Percentiles rank a stretch among this genome's conserved stretches.
Evolutionary conservation across 2,113 vertebrate genomes (phyloP).

Genomic region (Rhegmatorhina hoffmannsi): DNA sequence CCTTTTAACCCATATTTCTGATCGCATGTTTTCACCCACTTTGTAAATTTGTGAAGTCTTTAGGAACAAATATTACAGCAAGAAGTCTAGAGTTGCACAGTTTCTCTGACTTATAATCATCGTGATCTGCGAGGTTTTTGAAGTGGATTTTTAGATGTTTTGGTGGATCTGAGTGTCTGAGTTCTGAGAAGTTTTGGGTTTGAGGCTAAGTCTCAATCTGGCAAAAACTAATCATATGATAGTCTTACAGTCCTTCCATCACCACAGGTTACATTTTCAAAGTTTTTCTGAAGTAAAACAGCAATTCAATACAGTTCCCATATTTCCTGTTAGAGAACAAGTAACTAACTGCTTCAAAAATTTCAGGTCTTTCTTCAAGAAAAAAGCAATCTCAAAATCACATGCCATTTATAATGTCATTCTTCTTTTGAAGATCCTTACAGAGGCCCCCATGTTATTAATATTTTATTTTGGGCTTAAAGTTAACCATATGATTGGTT

Average conservation of each 20-base stretch:
- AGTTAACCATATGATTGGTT: not conserved
- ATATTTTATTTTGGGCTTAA: not conserved
- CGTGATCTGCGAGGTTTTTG: not conserved
- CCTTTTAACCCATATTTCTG: rapidly evolving
- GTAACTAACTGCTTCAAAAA: not conserved
- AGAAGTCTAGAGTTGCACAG: not conserved
- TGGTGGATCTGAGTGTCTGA: not conserved
- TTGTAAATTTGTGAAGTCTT: not conserved
- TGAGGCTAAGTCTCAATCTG: not conserved
- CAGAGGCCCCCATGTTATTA: not conserved
- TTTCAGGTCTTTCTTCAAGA: not conserved
- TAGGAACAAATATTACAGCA: not conserved
- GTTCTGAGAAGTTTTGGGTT: not conserved
- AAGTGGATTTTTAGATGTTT: not conserved
- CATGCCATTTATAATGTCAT: not conserved
- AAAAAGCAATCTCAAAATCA: not conserved
- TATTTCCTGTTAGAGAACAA: not conserved
- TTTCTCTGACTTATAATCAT: not conserved
- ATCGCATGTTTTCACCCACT: not conserved
- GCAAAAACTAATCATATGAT: not conserved
- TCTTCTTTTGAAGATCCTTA: not conserved
- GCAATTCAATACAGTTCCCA: not conserved
- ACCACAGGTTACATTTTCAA: not conserved
- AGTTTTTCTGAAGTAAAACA: not conserved
- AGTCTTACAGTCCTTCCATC: not conserved